These are phyloP conservation scores for Andrena marginata DNA, from an alignment of 2,888 invertebrate species.

Conservation along the genomic window DNA sequence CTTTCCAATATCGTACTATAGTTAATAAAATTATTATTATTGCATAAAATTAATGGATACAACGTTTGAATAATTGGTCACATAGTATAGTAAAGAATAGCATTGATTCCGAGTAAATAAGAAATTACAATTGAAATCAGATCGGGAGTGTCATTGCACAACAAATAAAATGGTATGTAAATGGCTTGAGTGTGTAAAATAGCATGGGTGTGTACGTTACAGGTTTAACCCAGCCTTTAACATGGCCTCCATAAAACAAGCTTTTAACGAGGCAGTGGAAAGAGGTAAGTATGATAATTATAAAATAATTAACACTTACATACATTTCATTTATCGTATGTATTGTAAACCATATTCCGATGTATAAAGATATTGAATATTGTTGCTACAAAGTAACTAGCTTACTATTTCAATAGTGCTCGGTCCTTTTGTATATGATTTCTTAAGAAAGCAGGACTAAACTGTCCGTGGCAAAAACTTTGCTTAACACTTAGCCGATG, in stretches of 20 bases:
- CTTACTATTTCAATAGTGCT: background rate
- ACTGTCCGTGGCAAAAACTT: too few species aligned
- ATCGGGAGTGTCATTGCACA: slow-evolving; percentile 74
- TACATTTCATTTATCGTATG: slow-evolving; percentile 22
- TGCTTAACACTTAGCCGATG: too few species aligned
- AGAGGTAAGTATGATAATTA: slow-evolving; percentile 89
- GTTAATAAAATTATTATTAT: background rate
- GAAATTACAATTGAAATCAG: slow-evolving; percentile 32
- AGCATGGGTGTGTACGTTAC: slow-evolving; percentile 85
- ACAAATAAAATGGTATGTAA: slow-evolving; percentile 60
- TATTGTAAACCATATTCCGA: background rate
- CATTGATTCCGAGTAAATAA: background rate
- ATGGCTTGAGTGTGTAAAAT: slow-evolving; percentile 71
- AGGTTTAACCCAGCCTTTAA: slow-evolving; percentile 97
- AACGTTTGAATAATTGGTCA: background rate
- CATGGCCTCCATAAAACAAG: slow-evolving; percentile 97
- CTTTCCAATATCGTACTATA: background rate
- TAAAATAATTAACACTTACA: slow-evolving; percentile 25
- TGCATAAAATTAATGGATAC: background rate
- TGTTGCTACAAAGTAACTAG: too few species aligned
- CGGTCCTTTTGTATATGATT: background rate
- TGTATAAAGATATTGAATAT: background rate
- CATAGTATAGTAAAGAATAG: background rate
- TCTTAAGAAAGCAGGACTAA: background rate
- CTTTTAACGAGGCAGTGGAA: slow-evolving; percentile 97